Evolutionary conservation across 1,140 invertebrate genomes (phyloP).

Genomic region (Megalopta genalis): DNA sequence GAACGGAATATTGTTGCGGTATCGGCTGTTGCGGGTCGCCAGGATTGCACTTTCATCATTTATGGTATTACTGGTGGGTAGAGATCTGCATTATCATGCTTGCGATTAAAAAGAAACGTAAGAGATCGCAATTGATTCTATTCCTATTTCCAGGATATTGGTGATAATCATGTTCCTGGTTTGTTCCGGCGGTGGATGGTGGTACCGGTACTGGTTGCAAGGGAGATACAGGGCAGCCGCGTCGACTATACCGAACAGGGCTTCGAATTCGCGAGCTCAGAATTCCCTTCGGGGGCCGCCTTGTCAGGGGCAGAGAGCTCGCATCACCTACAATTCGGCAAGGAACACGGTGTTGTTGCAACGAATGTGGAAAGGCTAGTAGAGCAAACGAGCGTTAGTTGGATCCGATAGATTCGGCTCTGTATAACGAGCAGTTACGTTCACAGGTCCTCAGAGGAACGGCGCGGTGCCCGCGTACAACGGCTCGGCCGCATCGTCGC

Average conservation of each 20-base stretch:
- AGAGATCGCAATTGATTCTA: not conserved
- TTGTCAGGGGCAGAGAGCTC: slow-evolving; percentile 76
- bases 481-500: slow-evolving; percentile 65
- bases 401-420: too few relatives aligned
- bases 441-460: slow-evolving; percentile 55
- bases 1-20: slow-evolving; percentile 80
- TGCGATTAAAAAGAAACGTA: too few relatives aligned
- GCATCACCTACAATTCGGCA: slow-evolving; percentile 77
- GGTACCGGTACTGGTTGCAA: slow-evolving; percentile 80
- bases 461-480: slow-evolving; percentile 49
- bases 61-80: slow-evolving; percentile 79
- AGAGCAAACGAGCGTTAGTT: not conserved
- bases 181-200: slow-evolving; percentile 81
- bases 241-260: slow-evolving; percentile 70
- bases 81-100: too few relatives aligned
- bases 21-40: slow-evolving; percentile 80
- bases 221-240: slow-evolving; percentile 75
- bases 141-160: slow-evolving; percentile 73
- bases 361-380: slow-evolving; percentile 78
- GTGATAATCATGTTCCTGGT: slow-evolving; percentile 81
- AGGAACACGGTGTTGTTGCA: slow-evolving; percentile 79
- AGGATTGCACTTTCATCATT: slow-evolving; percentile 80
- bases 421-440: not conserved
- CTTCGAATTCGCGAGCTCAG: slow-evolving; percentile 69
- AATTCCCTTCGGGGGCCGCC: slow-evolving; percentile 69